phyloP scores from a whole-genome alignment of 2,888 invertebrate species.

The Macrosoma leucophasiata region DNA sequence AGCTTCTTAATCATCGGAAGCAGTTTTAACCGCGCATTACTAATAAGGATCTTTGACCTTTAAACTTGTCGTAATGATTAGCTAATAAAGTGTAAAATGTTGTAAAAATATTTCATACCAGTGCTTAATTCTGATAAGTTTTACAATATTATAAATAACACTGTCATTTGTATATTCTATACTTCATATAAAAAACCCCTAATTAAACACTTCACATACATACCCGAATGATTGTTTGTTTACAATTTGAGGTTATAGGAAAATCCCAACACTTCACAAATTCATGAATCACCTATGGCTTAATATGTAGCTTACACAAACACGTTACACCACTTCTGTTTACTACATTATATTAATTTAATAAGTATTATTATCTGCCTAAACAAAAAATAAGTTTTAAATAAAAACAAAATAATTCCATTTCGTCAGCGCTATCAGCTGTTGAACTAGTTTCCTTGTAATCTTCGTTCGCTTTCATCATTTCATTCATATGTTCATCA shows the following conservation, averaged over 20 bases:
- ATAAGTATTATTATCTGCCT: too few relatives aligned
- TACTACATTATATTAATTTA: constrained; percentile 24
- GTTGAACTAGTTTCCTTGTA: too few relatives aligned
- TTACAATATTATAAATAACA: too few relatives aligned
- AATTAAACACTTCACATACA: constrained; percentile 10
- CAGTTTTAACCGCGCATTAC: too few relatives aligned
- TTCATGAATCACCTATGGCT: constrained; percentile 15
- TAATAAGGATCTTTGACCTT: too few relatives aligned
- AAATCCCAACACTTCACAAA: constrained; percentile 12
- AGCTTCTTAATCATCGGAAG: too few relatives aligned
- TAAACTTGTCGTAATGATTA: too few relatives aligned
- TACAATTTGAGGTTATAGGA: constrained; percentile 31
- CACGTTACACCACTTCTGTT: constrained; percentile 19
- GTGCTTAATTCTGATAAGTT: too few relatives aligned
- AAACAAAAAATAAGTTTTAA: too few relatives aligned
- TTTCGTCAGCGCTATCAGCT: constrained; percentile 31
- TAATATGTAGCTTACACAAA: constrained; percentile 19
- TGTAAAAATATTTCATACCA: too few relatives aligned
- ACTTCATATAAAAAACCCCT: constrained; percentile 2
- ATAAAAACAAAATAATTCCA: constrained; percentile 25
- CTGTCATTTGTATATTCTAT: too few relatives aligned
- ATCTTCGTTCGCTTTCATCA: constrained; percentile 17
- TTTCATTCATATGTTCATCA: constrained; percentile 17
- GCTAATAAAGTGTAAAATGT: too few relatives aligned
- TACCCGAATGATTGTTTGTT: constrained; percentile 22